These are phyloP conservation scores for Batillaria attramentaria DNA, from an alignment of 1,140 invertebrate species.

Conservation along the genomic window DNA sequence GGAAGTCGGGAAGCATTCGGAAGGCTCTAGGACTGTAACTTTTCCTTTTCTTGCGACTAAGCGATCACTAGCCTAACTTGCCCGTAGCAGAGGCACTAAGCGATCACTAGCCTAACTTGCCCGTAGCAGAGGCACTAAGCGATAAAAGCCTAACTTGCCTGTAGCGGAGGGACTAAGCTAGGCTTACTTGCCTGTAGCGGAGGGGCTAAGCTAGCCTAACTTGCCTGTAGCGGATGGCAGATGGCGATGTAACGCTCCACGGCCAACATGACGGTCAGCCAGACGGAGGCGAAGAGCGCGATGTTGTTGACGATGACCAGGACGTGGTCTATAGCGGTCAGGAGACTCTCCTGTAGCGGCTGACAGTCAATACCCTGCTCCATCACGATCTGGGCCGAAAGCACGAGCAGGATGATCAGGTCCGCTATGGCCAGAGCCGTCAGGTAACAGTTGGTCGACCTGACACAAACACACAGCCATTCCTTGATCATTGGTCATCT, in stretches of 20 bases:
- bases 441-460: conserved; percentile 82
- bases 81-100: no score
- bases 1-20: no score
- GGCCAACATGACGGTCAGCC: conserved; percentile 79
- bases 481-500: no score
- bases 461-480: neutral
- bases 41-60: no score
- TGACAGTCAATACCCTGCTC: conserved; percentile 30
- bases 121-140: no score
- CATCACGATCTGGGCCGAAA: conserved; percentile 51
- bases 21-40: no score
- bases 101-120: no score
- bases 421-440: conserved; percentile 83
- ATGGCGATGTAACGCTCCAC: conserved; percentile 85
- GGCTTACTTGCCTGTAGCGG: conserved; percentile 76
- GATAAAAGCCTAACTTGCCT: no score
- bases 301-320: conserved; percentile 53
- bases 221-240: conserved; percentile 79
- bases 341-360: conserved; percentile 10
- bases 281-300: conserved; percentile 76
- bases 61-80: no score
- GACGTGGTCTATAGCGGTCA: conserved; percentile 11
- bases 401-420: conserved; percentile 79
- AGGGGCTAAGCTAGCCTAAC: no score
- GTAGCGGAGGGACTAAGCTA: neutral